A percentile compares a stretch with the other conserved stretches of the same genome.
These are phyloP conservation scores for Brassicogethes aeneus DNA, from an alignment of 2,888 invertebrate species.

Conservation along the genomic window DNA sequence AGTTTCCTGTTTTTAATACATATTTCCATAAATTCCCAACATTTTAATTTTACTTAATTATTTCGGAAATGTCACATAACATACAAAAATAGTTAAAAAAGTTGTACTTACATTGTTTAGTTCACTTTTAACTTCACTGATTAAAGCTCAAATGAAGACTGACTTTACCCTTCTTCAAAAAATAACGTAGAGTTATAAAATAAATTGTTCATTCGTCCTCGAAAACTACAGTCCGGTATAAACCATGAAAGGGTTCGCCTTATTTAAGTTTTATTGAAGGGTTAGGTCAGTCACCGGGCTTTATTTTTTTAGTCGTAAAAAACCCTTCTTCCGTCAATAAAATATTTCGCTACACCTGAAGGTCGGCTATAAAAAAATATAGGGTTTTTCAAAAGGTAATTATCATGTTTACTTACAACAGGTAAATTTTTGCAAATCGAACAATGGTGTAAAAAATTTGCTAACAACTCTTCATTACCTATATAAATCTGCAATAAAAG, in stretches of 20 bases:
- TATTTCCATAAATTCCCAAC: too few relatives aligned
- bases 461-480: neutral
- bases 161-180: neutral
- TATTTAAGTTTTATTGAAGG: constrained; percentile 28
- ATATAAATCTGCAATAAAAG: constrained; percentile 1
- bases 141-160: neutral
- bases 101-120: too few relatives aligned
- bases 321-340: constrained; percentile 26
- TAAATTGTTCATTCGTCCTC: constrained; percentile 28
- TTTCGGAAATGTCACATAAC: too few relatives aligned
- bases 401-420: neutral
- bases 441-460: neutral
- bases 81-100: too few relatives aligned
- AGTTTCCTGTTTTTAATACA: too few relatives aligned
- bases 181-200: constrained; percentile 15
- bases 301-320: constrained; percentile 23
- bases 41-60: too few relatives aligned
- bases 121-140: neutral
- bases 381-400: too few relatives aligned
- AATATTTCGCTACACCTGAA: constrained; percentile 4
- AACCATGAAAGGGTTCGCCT: constrained; percentile 17
- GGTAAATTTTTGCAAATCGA: neutral
- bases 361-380: neutral
- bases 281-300: constrained; percentile 24
- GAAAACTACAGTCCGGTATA: constrained; percentile 20